Evolutionary conservation across 2,888 invertebrate genomes (phyloP), one percentile per base, ranked within the genome.

Genomic region (Cerceris ruficornis): DNA sequence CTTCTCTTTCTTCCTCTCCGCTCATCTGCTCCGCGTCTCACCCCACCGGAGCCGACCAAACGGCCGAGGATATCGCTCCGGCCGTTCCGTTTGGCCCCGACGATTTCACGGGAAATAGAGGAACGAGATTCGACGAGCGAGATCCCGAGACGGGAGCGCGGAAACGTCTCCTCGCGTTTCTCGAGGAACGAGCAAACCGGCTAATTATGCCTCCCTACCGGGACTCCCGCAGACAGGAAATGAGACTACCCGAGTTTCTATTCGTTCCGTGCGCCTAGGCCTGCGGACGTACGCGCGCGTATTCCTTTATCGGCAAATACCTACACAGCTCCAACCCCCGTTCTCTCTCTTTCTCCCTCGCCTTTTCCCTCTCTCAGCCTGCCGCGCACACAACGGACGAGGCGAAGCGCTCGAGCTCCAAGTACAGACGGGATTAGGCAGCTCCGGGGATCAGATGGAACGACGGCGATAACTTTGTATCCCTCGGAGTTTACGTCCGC

Each of bases 191-290:
- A 87, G 87, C 89, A 81, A 88, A 87, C 85, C 90, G 84, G 89
- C 91, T 92, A 92, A 92, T 92, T 91, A 90, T 88, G 90, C 87
- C 89, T 89, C 89, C 90, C 89, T 88, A 87, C 87, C 86, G 88
- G 88, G 89, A 90, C 89, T 89, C 90, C 91, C 90, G 89, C 88
- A 86, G 90, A 89, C 92, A 91, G 91, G 91, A 91, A 92, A 92
- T 92, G 91, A 91, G 90, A 91, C 88, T 89, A 88, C 88, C 89
- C 81, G 86, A 90, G 88, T 90, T 90, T 80, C 85, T 77, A 83
- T 85, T 80, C 80, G 70, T 76, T 81, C 62, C 75, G 46, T 79
- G 80, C 61, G n/a, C 60, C 54, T 55, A 71, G 49, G 17, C 41
- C 43, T 50, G 39, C 41, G 43, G 39, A 9, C 54, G 28, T 28